These are phyloP conservation scores for Dendrocincla tyrannina DNA, from an alignment of 2,797 vertebrate genomes.

Conservation along the genomic window DNA sequence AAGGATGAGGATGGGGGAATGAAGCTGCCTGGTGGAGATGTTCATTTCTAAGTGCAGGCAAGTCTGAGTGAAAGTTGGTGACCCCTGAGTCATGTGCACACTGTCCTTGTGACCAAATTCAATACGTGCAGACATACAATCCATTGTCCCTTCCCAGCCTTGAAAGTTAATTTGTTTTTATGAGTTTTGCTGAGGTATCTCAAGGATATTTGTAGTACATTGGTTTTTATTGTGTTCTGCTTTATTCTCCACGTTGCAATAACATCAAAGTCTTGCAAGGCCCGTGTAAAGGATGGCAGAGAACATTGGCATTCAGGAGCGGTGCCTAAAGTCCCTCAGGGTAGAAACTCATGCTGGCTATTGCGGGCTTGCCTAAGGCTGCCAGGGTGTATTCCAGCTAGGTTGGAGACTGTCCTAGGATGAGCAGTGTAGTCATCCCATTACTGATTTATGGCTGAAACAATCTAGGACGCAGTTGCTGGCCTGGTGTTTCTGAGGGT, in stretches of 20 bases:
- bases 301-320: not conserved
- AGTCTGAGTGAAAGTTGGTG: not conserved
- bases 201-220: not conserved
- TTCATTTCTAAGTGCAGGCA: not conserved
- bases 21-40: not conserved
- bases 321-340: not conserved
- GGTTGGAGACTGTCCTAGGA: not conserved
- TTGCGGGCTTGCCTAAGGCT: not conserved
- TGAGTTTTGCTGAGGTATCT: not conserved
- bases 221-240: not conserved
- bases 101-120: not conserved
- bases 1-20: not conserved
- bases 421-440: not conserved
- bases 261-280: not conserved
- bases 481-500: not conserved
- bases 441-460: not conserved
- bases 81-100: no score
- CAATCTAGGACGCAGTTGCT: not conserved
- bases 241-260: not conserved
- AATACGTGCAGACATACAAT: no score
- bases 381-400: fast-evolving
- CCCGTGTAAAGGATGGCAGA: not conserved
- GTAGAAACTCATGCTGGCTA: not conserved
- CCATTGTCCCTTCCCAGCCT: fast-evolving
- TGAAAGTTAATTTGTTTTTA: not conserved